Evolutionary conservation across 2,888 invertebrate species (phyloP).

Genomic region (Drosophila mayaguana): DNA sequence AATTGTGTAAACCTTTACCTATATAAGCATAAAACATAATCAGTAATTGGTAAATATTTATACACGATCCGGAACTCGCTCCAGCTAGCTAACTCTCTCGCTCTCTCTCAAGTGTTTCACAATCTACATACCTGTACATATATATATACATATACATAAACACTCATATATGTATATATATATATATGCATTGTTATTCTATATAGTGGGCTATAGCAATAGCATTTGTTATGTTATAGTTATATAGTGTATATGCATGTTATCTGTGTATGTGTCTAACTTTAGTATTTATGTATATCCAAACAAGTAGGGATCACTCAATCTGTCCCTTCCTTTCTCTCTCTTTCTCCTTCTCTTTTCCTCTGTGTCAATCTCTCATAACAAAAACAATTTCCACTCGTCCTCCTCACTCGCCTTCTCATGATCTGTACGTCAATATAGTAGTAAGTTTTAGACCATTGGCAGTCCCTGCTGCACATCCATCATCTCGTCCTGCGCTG

Average conservation of each 20-base stretch:
- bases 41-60: constrained; percentile 70
- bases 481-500: constrained; percentile 88
- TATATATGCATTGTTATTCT: constrained; percentile 10
- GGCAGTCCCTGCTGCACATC: constrained; percentile 89
- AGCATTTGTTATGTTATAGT: constrained; percentile 35
- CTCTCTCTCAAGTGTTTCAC: constrained; percentile 12
- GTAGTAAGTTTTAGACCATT: constrained; percentile 84
- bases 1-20: constrained; percentile 76
- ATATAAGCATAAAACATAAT: constrained; percentile 66
- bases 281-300: constrained; percentile 57
- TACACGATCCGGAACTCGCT: constrained; percentile 58
- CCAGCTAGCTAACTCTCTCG: constrained; percentile 25
- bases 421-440: neutral
- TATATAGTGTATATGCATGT: constrained; percentile 40
- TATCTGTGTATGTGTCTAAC: constrained; percentile 50
- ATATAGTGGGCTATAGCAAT: constrained; percentile 50
- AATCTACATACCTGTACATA: constrained; percentile 36
- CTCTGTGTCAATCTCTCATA: constrained; percentile 21
- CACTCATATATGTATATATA: constrained; percentile 13
- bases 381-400: constrained; percentile 48
- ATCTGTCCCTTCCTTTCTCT: constrained; percentile 6
- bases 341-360: neutral
- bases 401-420: neutral
- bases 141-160: constrained; percentile 10
- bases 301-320: constrained; percentile 54